Base-by-base conservation (phyloP, 2,113 vertebrate genomes). In the Nycticryphes semicollaris region DNA sequence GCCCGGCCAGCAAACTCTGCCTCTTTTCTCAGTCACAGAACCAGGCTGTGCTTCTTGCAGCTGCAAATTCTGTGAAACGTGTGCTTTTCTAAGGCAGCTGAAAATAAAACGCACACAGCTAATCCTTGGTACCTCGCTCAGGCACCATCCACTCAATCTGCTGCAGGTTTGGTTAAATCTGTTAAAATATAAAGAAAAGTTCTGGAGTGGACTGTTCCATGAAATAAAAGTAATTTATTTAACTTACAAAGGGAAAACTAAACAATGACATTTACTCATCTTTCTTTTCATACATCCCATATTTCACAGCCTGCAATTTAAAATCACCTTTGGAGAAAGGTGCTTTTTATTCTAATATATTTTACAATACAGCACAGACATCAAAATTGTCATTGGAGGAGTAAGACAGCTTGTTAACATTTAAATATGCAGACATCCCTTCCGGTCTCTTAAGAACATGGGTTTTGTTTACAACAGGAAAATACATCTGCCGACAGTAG, bases 401-500 rank as follows among this genome's bases (percentile, higher is more conserved):
- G 91, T 95, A 96, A 96, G 98, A 98, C 98, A 96, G 85, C 95
- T 97, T 97, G 95, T 96, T 97, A 98, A 98, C 98, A 98, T 87
- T 97, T 97, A 98, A 98, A 98, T 97, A 98, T 76, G 94, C 22
- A 97, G 98, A 98, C 97, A 97, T 97, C 97, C 54, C 96, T 98
- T 98, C 97, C 97, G 96, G 97, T 98, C 98, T 98, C 97, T 98
- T 98, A 98, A 98, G 98, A 99, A 99, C 98, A 97, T 98, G 96
- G 3, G 98, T 98, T 98, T 98, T 98, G 98, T 98, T 99, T 97
- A 99, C 98, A 99, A 99, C 97, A 96, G 98, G 98, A 98, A 97
- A 98, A 98, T 98, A 99, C 98, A 99, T 98, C 98, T 99, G 98
- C 99, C 98, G 98, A 99, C 98, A 98, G 95, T 98, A 98, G 98